These are phyloP conservation scores for Bugulina stolonifera DNA, from an alignment of 2,888 invertebrate genomes.

Conservation along the genomic window DNA sequence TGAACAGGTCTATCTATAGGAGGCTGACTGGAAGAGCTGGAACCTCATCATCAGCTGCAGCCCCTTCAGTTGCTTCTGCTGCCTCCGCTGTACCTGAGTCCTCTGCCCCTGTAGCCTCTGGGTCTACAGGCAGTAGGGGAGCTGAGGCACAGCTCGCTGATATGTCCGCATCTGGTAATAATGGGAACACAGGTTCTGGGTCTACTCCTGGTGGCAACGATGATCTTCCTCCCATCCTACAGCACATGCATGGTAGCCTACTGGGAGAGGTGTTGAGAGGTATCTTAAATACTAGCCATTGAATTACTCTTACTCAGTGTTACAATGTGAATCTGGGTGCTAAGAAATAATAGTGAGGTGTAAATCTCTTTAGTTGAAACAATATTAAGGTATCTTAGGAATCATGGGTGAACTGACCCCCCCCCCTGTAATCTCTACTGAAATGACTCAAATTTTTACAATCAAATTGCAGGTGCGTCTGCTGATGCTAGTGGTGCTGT, in stretches of 20 bases:
- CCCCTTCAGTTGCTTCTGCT: neutral
- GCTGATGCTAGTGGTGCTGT: neutral
- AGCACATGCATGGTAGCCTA: neutral
- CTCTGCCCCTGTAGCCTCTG: neutral
- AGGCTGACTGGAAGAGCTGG: neutral
- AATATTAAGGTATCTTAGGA: neutral
- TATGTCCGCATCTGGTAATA: conserved; percentile 9
- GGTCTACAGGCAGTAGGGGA: neutral
- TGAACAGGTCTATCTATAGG: no score
- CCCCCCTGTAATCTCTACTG: no score
- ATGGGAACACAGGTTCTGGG: neutral
- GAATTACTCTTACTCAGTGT: no score
- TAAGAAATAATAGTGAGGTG: no score
- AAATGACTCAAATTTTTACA: no score
- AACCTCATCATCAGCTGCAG: neutral
- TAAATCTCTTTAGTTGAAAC: neutral
- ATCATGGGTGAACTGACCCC: no score
- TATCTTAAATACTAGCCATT: neutral
- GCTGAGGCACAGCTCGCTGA: neutral
- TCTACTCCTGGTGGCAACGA: neutral
- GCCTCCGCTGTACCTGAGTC: neutral
- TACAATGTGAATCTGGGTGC: no score
- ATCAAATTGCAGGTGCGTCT: no score
- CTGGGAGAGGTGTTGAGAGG: conserved; percentile 7
- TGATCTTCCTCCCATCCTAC: neutral